phyloP scores from a whole-genome alignment of 2,113 vertebrate species.

The Engystomops pustulosus region DNA sequence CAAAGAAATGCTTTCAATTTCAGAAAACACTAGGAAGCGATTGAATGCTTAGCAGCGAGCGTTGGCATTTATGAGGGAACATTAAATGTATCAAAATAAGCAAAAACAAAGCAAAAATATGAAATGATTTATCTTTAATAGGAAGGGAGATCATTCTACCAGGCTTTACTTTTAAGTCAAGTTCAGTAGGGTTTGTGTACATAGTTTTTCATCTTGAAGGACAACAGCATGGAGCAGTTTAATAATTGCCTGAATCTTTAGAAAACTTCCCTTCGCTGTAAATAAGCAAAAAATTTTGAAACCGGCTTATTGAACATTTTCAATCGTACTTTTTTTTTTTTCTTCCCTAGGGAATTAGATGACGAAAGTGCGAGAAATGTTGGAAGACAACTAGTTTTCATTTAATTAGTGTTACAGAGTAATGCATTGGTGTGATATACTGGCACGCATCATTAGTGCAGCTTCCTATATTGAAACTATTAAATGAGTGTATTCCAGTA shows the following conservation, averaged over 20 bases:
- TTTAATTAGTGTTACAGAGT: conserved; percentile 39
- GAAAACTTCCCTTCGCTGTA: conserved; percentile 21
- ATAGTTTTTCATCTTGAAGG: conserved; percentile 52
- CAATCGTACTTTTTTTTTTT: conserved; percentile 3
- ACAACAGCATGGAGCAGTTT: conserved; percentile 23
- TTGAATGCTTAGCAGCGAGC: conserved; percentile 24
- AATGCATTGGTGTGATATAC: not conserved
- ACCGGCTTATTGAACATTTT: conserved; percentile 29
- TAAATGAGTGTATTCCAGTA: conserved; percentile 26
- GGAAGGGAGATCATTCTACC: conserved; percentile 35
- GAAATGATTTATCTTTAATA: conserved; percentile 48
- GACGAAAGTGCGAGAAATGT: conserved; percentile 13
- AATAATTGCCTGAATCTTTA: conserved; percentile 26
- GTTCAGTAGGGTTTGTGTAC: conserved; percentile 31
- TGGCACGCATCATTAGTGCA: conserved; percentile 25
- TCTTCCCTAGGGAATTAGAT: not conserved
- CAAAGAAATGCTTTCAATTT: conserved; percentile 50
- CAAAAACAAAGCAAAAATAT: conserved; percentile 34
- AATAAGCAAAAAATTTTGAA: conserved; percentile 14
- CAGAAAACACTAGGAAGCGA: conserved; percentile 35
- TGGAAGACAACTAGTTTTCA: not conserved
- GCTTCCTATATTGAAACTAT: conserved; percentile 28
- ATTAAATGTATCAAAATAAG: conserved; percentile 53
- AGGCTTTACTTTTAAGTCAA: conserved; percentile 33
- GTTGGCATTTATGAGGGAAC: conserved; percentile 31